Conservation (phyloP, 2,888 invertebrate species). For the Keiferia lycopersicella region DNA sequence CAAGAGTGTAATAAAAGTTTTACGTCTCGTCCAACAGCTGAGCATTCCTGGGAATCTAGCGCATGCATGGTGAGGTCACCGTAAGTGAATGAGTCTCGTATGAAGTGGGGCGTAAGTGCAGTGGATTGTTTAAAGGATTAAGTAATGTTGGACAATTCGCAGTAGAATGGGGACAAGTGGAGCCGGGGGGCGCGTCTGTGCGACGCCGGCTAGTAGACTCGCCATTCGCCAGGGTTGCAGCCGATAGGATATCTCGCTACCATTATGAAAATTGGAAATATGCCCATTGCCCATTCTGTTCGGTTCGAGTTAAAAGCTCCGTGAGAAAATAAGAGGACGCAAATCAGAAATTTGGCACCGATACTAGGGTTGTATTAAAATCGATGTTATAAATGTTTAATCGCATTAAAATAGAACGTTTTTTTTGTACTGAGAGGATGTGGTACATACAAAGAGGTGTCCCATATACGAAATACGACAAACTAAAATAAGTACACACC, state of each 20-base stretch:
- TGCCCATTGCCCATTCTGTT: slow-evolving; percentile 10
- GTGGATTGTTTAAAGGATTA: slow-evolving; percentile 72
- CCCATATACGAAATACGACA: too few relatives aligned
- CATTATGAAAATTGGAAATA: slow-evolving; percentile 18
- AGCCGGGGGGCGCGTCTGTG: slow-evolving; percentile 54
- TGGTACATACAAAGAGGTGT: too few relatives aligned
- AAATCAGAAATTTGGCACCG: slow-evolving; percentile 5
- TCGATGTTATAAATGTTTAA: too few relatives aligned
- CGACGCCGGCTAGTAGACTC: slow-evolving; percentile 41
- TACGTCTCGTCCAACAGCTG: slow-evolving; percentile 27
- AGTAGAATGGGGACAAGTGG: slow-evolving; percentile 72
- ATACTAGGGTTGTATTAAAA: neutral
- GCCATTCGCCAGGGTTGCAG: neutral
- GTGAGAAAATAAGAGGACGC: slow-evolving; percentile 6
- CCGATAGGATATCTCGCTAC: slow-evolving; percentile 7
- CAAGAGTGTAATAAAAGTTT: slow-evolving; percentile 26
- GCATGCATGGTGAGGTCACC: slow-evolving; percentile 51
- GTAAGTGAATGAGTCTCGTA: slow-evolving; percentile 39
- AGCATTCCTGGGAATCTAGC: slow-evolving; percentile 30
- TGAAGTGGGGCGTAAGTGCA: slow-evolving; percentile 38
- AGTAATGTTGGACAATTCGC: slow-evolving; percentile 68
- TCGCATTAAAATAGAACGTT: too few relatives aligned
- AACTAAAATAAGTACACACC: too few relatives aligned
- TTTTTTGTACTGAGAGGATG: too few relatives aligned
- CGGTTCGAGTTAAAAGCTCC: neutral